Evolutionary conservation across 1,140 invertebrate genomes (phyloP).

Genomic region (Triops longicaudatus): DNA sequence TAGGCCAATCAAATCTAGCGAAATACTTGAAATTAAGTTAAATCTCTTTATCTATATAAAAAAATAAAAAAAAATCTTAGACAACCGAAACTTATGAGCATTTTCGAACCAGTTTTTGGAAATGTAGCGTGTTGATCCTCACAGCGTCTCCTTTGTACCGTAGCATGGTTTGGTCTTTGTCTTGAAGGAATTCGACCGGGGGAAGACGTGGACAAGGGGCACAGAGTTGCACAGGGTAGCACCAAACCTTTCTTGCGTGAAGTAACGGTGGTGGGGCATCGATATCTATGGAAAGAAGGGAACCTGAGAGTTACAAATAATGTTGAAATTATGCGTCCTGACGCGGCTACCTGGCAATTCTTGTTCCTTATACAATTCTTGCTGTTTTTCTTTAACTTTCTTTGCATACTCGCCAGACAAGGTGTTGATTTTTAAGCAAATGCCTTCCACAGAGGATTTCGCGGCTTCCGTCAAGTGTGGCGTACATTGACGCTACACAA

Average conservation of each 20-base stretch:
- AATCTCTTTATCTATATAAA: no score
- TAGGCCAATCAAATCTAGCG: no score
- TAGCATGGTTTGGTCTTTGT: slow-evolving; percentile 73
- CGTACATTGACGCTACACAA: slow-evolving; percentile 72
- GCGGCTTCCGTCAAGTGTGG: slow-evolving; percentile 89
- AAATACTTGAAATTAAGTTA: no score
- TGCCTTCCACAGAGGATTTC: slow-evolving; percentile 86
- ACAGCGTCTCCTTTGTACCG: slow-evolving; percentile 79
- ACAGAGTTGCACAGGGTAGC: slow-evolving; percentile 86
- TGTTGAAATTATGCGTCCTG: not conserved
- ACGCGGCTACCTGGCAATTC: slow-evolving; percentile 51
- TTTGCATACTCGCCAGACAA: slow-evolving; percentile 82
- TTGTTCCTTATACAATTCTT: slow-evolving; percentile 74
- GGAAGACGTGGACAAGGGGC: slow-evolving; percentile 75
- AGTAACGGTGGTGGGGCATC: slow-evolving; percentile 18
- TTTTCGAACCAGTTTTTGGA: slow-evolving; percentile 70
- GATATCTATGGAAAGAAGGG: not conserved
- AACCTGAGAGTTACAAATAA: not conserved
- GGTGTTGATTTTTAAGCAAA: slow-evolving; percentile 90
- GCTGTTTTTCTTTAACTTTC: slow-evolving; percentile 80
- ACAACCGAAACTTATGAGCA: not conserved
- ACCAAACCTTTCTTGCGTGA: slow-evolving; percentile 65
- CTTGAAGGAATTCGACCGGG: slow-evolving; percentile 70
- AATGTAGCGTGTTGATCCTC: slow-evolving; percentile 73
- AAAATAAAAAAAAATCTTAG: not conserved